phyloP scores from a whole-genome alignment of 2,797 vertebrate species.

The Myotis pilosus region DNA sequence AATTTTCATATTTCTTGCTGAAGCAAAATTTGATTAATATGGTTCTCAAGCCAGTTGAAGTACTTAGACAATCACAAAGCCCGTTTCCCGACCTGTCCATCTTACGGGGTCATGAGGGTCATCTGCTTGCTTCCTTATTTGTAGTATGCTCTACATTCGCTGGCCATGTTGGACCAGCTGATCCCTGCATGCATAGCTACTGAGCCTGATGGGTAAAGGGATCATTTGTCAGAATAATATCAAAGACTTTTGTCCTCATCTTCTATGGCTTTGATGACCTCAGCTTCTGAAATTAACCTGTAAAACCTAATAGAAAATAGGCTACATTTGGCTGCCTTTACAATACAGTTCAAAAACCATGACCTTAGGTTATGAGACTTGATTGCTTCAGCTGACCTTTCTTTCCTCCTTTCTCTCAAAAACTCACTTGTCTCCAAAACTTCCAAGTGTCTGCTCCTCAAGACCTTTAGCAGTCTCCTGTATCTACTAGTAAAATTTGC shows the following conservation, averaged over 20 bases:
- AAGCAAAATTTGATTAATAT: not conserved
- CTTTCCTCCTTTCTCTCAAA: not conserved
- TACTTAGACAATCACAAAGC: not conserved
- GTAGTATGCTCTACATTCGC: no score
- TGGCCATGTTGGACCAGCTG: not conserved
- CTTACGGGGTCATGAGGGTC: rapidly evolving
- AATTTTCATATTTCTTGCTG: not conserved
- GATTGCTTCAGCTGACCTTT: not conserved
- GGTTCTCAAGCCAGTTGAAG: not conserved
- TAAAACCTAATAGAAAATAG: not conserved
- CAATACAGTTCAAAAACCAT: not conserved
- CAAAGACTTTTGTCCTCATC: not conserved
- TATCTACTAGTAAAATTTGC: not conserved
- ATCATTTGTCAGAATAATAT: not conserved
- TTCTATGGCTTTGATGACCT: not conserved
- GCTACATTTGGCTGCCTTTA: not conserved
- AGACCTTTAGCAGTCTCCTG: not conserved
- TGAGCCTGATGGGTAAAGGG: not conserved
- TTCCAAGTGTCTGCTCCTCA: not conserved
- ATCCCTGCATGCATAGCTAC: rapidly evolving
- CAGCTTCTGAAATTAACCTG: not conserved
- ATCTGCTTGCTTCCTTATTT: not conserved
- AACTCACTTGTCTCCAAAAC: not conserved
- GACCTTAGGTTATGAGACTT: not conserved
- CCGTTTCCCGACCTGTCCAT: rapidly evolving